Percentiles rank a stretch among this genome's conserved stretches.
phyloP scores from a whole-genome alignment of 2,113 vertebrate genomes.

The Daphoenositta chrysoptera region DNA sequence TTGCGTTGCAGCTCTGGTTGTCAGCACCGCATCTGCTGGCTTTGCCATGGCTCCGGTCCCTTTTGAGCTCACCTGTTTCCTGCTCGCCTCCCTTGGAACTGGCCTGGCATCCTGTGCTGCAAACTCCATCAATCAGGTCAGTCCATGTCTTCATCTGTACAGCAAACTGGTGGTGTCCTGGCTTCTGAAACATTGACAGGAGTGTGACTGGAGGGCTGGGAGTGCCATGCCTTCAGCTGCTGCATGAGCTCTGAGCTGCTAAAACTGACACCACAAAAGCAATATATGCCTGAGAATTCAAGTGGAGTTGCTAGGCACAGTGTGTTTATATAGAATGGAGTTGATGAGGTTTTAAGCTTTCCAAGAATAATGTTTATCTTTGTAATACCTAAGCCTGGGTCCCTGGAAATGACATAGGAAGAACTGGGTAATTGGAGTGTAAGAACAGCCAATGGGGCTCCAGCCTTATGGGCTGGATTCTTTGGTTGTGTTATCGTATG shows the following conservation, averaged over 20 bases:
- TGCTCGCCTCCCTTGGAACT: constrained; percentile 85
- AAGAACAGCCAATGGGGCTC: not conserved
- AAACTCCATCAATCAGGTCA: constrained; percentile 97
- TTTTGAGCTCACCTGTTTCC: constrained; percentile 85
- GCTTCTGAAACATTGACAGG: not conserved
- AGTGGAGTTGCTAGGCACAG: not conserved
- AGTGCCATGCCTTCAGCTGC: not conserved
- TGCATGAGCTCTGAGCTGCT: not conserved
- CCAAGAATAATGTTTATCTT: constrained; percentile 24
- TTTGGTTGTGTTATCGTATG: accelerated
- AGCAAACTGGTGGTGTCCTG: not conserved
- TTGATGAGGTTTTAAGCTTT: constrained; percentile 11
- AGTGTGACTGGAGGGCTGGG: not conserved
- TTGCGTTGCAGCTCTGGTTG: constrained; percentile 85
- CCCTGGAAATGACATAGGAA: not conserved
- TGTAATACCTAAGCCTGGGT: not conserved
- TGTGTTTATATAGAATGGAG: not conserved
- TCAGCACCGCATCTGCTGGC: constrained; percentile 88
- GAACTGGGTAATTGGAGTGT: not conserved
- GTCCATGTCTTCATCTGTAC: constrained; percentile 16
- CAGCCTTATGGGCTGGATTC: not conserved
- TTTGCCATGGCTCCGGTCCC: constrained; percentile 90
- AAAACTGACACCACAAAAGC: not conserved
- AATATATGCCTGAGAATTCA: not conserved
- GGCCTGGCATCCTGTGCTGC: constrained; percentile 90